Conservation (phyloP, 2,113 vertebrate species). For the Diglossa brunneiventris region DNA sequence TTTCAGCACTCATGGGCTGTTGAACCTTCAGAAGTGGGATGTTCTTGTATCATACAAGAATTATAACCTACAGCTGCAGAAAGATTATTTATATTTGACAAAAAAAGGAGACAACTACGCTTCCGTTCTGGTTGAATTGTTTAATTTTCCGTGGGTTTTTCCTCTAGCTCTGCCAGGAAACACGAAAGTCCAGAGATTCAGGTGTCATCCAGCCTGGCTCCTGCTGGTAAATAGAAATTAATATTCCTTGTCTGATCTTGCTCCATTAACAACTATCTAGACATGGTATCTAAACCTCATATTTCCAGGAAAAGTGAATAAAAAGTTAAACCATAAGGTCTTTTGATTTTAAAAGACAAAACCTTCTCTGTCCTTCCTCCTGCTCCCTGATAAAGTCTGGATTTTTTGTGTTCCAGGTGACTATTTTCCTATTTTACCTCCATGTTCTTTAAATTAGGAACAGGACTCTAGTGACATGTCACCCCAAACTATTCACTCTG, state of each 20-base stretch:
- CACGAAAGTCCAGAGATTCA: fast-evolving
- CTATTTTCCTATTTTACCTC: neutral
- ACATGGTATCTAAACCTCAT: neutral
- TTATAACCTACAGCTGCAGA: neutral
- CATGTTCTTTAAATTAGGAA: neutral
- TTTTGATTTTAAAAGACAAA: neutral
- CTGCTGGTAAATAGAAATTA: neutral
- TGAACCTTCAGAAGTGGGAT: neutral
- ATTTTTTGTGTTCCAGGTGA: neutral
- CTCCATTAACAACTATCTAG: neutral
- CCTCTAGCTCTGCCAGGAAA: neutral
- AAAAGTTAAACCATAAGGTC: neutral
- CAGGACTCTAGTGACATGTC: neutral
- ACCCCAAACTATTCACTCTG: neutral
- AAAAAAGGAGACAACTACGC: fast-evolving
- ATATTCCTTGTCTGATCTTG: neutral
- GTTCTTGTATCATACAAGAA: neutral
- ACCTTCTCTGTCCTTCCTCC: neutral
- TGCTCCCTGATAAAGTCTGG: neutral
- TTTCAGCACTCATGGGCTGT: neutral
- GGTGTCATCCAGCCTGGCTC: neutral
- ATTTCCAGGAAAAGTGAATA: neutral
- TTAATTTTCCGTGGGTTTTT: neutral
- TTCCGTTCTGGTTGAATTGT: neutral
- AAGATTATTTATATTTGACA: neutral